Conservation (phyloP, 2,113 vertebrate genomes). For the Phrynosoma platyrhinos region DNA sequence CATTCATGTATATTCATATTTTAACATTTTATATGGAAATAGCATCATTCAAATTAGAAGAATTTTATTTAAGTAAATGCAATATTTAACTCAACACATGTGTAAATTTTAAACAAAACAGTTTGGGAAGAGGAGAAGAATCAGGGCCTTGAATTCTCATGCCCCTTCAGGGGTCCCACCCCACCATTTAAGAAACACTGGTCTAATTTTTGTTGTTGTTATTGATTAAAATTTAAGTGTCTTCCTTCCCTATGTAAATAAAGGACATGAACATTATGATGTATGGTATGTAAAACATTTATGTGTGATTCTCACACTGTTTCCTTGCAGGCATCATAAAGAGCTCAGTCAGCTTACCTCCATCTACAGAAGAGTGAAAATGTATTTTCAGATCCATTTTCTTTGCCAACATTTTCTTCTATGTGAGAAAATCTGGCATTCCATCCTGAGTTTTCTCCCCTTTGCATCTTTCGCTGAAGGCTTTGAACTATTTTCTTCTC, state of each 20-base stretch:
- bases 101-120: too few species aligned
- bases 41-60: too few species aligned
- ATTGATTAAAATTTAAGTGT: not conserved
- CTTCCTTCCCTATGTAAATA: not conserved
- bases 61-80: too few species aligned
- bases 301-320: not conserved
- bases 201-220: not conserved
- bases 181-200: too few species aligned
- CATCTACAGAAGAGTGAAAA: not conserved
- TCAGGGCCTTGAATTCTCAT: too few species aligned
- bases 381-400: not conserved
- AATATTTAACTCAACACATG: too few species aligned
- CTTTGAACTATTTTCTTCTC: not conserved
- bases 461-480: too few species aligned
- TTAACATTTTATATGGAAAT: too few species aligned
- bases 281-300: too few species aligned
- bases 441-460: not conserved
- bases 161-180: too few species aligned
- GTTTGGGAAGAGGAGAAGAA: too few species aligned
- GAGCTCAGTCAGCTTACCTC: not conserved
- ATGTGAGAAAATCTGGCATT: not conserved
- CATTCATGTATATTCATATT: too few species aligned
- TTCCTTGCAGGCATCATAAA: fast-evolving
- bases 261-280: not conserved
- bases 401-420: not conserved